Evolutionary conservation across 2,888 invertebrate species (phyloP), one percentile per base, ranked within the genome.

Genomic region (Drosophila aldrichi): DNA sequence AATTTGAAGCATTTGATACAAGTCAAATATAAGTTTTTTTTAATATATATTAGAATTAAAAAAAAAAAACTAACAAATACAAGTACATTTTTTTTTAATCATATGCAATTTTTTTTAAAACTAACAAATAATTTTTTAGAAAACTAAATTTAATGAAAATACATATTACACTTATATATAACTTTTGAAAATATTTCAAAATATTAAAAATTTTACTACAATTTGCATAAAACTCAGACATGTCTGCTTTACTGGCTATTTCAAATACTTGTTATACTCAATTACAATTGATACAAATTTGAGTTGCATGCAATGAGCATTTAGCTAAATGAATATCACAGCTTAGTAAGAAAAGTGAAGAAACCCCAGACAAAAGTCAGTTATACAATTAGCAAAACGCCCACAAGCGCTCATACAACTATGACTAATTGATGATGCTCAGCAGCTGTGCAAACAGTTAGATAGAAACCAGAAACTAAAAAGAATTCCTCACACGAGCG

Each of bases 351-450:
- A 38, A 38, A 38, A 2, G n/a, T 9, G 18, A 29, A 48, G 16
- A 51, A 36, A 16, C 34, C 20, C 10, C 52, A 52, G 52, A 52
- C 52, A 18, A 12, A 38, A 29, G 38, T 12, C 52, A 36, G 44
- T 52, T 18, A 46, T 32, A 49, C 20, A 70, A 60, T 64, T 69
- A 41, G 36, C 43, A 46, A 44, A 41, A 75, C 77, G 75, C 77
- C 75, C 51, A 63, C 73, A 29, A 25, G 2, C 46, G 7, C 46
- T 29, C 29, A 25, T 1, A 10, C 48, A 74, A 54, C 54, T 58
- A 51, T 79, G 79, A 79, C 79, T 79, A 79, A 79, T 81, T 81
- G 72, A 59, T 62, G 65, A 58, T 61, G 67, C 43, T 67, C 51
- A 52, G 54, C 61, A 29, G 29, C 29, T 55, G 36, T n/a, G 54